Base-by-base conservation (phyloP, 2,888 invertebrate species). In the Crocallis elinguaria region DNA sequence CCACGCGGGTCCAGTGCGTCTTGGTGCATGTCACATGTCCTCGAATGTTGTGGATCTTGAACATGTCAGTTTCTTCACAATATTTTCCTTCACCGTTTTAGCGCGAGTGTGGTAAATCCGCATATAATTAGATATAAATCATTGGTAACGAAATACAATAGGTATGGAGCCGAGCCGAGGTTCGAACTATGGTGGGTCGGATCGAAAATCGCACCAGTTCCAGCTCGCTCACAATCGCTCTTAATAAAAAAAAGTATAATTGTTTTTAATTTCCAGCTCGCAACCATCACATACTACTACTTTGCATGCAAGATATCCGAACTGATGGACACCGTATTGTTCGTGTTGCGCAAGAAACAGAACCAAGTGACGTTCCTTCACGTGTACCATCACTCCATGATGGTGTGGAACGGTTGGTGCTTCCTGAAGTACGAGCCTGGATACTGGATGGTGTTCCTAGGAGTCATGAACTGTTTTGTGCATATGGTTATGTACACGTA, bases 401-500 rank as follows among this genome's bases (percentile, higher is more conserved):
- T 95, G 84, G 79, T 1, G 55, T 77, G 95, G 29, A 94, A 95
- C 82, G 94, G 94, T 0, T 96, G 96, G 96, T 94, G 94, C 42
- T 96, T 95, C 65, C 84, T 95, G 19, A 95, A 95, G 82, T 96
- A 94, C 68, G 92, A 9, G 95, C 96, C 33, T 95, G 95, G 29
- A 95, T 95, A 0, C 96, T 96, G 71, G 95, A 95, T 0, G 94
- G 95, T 94, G 0, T 92, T 96, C 42, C 91, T 96, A 14, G 95
- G 95, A 0, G 87, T 62, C 27, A 92, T 97, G 48, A 98, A 98
- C 81, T 94, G 96, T 0, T 94, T 96, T 67, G 95, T 98, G 9
- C 98, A 98, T 79, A 93, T 97, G 8, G 88, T 98, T 32, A 98
- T 98, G 98, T 98, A 98, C 79, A 90, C 93, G 0, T 98, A 98